phyloP scores from a whole-genome alignment of 1,140 invertebrate species.

The Mercenaria mercenaria region DNA sequence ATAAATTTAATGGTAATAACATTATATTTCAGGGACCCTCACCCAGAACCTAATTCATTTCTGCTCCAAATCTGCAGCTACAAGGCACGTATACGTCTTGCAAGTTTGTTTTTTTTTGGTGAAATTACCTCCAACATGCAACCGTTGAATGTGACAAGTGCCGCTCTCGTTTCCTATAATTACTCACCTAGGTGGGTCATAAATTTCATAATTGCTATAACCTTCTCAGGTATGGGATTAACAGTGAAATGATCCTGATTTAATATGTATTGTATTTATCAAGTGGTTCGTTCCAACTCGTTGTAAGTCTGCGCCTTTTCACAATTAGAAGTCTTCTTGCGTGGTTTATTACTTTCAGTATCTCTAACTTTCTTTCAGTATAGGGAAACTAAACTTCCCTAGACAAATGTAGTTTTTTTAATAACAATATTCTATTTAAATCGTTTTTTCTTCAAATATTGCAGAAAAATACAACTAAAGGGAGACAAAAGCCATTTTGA shows the following conservation, averaged over 20 bases:
- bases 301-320: neutral
- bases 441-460: too few relatives aligned
- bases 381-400: too few relatives aligned
- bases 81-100: neutral
- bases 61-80: neutral
- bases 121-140: constrained; percentile 6
- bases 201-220: constrained; percentile 17
- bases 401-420: too few relatives aligned
- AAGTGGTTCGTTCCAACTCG: neutral
- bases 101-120: neutral
- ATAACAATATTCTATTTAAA: too few relatives aligned
- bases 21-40: neutral
- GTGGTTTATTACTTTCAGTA: neutral
- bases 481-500: too few relatives aligned
- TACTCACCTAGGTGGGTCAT: constrained; percentile 13
- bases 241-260: neutral
- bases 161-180: neutral
- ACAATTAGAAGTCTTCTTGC: neutral
- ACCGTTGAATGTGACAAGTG: neutral
- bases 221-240: neutral
- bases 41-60: neutral
- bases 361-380: too few relatives aligned
- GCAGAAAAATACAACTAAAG: too few relatives aligned
- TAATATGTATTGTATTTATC: constrained; percentile 20
- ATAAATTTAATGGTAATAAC: too few relatives aligned